Evolutionary conservation across 1,140 invertebrate species (phyloP).

Genomic region (Eriosoma lanigerum): DNA sequence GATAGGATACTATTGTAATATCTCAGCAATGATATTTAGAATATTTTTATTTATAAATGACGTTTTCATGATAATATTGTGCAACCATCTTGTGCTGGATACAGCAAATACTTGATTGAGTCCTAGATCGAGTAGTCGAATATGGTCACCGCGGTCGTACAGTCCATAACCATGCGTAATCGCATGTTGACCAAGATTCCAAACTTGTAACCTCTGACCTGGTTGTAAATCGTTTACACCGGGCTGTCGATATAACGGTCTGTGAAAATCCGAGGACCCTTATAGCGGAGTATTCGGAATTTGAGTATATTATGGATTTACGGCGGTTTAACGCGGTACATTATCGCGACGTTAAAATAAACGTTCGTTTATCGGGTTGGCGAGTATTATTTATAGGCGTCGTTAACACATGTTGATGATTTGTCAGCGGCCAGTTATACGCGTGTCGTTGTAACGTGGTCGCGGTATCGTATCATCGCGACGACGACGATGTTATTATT

Average conservation of each 20-base stretch:
- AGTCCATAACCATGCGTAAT: background rate
- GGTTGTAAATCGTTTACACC: background rate
- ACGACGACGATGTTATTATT: no score
- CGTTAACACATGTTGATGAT: constrained; percentile 32
- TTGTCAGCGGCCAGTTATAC: constrained; percentile 3
- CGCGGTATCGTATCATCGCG: background rate
- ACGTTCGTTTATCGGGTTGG: constrained; percentile 3
- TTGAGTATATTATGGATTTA: background rate
- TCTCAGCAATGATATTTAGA: no score
- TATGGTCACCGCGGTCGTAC: no score
- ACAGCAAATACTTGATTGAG: no score
- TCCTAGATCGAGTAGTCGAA: no score
- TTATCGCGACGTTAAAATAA: background rate
- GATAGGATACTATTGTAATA: no score
- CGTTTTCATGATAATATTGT: no score
- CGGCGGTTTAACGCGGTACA: constrained; percentile 13
- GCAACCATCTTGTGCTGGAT: no score
- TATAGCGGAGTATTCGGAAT: background rate
- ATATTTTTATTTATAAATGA: no score
- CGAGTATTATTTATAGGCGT: background rate
- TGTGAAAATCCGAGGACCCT: background rate
- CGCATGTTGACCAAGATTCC: no score
- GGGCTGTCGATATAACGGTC: background rate
- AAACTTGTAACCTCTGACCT: background rate
- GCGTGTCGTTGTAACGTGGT: background rate